Percentiles rank a stretch among this genome's conserved stretches.
phyloP scores from a whole-genome alignment of 2,888 invertebrate species.

The Dastarcus helophoroides region DNA sequence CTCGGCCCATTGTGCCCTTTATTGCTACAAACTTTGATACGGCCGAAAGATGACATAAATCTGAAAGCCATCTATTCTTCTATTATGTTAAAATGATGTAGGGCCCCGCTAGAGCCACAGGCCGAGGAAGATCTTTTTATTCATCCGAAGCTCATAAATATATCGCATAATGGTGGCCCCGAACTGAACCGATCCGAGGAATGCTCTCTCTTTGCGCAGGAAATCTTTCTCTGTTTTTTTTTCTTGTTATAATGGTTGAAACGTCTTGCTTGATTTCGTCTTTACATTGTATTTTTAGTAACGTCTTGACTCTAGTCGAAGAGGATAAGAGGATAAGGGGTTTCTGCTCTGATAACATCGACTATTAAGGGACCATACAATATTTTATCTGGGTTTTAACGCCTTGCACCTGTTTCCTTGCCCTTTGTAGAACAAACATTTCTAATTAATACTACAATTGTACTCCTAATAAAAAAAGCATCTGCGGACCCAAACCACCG shows the following conservation, averaged over 20 bases:
- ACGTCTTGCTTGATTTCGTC: constrained; percentile 9
- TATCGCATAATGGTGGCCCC: constrained; percentile 24
- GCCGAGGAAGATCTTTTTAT: constrained; percentile 24
- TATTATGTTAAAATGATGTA: constrained; percentile 37
- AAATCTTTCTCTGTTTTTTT: constrained; percentile 8
- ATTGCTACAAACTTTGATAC: constrained; percentile 32
- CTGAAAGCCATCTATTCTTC: constrained; percentile 36
- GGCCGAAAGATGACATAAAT: constrained; percentile 37
- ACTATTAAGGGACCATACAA: constrained; percentile 1
- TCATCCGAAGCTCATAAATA: constrained; percentile 27
- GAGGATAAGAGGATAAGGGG: no score
- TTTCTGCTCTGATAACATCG: constrained; percentile 1
- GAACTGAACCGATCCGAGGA: constrained; percentile 9
- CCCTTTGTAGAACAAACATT: no score
- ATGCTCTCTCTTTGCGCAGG: constrained; percentile 1
- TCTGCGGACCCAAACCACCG: no score
- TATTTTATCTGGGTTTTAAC: background rate
- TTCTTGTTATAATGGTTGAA: no score
- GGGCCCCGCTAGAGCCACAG: constrained; percentile 25
- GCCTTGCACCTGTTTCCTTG: constrained; percentile 1
- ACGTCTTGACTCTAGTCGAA: no score
- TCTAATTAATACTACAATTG: no score
- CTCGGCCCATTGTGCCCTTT: constrained; percentile 27
- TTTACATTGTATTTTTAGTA: no score
- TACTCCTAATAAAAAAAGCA: no score